phyloP scores from a whole-genome alignment of 1,140 invertebrate species.

The Aphelenchoides avenae region DNA sequence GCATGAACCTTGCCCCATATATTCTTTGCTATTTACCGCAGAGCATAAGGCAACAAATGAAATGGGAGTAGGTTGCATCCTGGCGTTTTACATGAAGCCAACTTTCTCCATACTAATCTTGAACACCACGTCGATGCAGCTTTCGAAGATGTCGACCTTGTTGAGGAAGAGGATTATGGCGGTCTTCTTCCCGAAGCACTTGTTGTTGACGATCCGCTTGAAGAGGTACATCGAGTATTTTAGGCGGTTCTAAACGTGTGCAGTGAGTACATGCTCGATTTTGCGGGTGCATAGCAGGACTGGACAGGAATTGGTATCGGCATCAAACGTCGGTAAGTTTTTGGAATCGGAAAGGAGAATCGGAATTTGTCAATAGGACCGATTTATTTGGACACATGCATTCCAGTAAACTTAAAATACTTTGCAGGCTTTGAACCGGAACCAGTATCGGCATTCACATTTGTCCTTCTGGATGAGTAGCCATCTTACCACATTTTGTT shows the following conservation, averaged over 20 bases:
- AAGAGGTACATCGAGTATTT: conserved; percentile 61
- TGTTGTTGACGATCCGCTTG: conserved; percentile 61
- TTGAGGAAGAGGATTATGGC: conserved; percentile 60
- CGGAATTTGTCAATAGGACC: not conserved
- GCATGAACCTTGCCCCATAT: no score
- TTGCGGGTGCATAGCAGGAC: no score
- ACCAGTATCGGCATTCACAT: no score
- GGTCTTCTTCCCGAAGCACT: conserved; percentile 59
- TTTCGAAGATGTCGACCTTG: conserved; percentile 70
- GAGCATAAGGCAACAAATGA: no score
- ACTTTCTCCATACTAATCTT: conserved; percentile 88
- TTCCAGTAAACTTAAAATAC: not conserved
- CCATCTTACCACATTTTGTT: conserved; percentile 49
- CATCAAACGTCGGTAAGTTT: no score
- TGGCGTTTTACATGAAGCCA: conserved; percentile 72
- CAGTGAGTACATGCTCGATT: conserved; percentile 18
- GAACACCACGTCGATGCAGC: conserved; percentile 85
- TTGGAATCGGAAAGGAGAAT: no score
- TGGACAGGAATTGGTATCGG: no score
- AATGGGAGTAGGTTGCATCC: no score
- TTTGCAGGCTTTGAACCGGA: no score
- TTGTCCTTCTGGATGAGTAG: no score
- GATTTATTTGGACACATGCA: not conserved
- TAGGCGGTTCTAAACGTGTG: conserved; percentile 60
- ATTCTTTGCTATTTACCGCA: no score